Evolutionary conservation across 2,888 invertebrate species (phyloP).

Genomic region (Steinernema carpocapsae): DNA sequence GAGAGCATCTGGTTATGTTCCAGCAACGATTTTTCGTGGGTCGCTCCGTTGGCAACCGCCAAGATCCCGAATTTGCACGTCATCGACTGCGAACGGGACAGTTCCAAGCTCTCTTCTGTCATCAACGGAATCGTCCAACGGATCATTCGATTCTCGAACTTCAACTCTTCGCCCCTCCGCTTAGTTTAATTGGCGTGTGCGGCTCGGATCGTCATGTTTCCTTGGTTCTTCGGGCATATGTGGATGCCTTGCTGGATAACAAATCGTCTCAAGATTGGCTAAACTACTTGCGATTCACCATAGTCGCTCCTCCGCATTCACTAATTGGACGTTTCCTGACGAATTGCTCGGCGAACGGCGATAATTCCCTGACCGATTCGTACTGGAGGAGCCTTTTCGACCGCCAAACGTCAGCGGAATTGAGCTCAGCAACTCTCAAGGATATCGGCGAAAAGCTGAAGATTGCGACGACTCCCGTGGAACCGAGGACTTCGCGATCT

Average conservation of each 20-base stretch:
- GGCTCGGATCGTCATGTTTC: constrained; percentile 65
- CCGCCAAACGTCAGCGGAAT: not conserved
- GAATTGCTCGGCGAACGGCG: constrained; percentile 29
- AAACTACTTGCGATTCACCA: constrained; percentile 62
- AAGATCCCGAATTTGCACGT: constrained; percentile 42
- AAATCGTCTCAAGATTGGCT: constrained; percentile 66
- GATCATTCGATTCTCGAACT: constrained; percentile 68
- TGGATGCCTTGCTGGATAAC: constrained; percentile 62
- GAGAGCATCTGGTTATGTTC: constrained; percentile 47
- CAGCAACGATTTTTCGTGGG: constrained; percentile 48
- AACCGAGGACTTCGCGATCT: constrained; percentile 7
- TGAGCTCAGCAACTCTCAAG: not conserved
- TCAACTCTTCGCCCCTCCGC: constrained; percentile 64
- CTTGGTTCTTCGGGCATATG: constrained; percentile 62
- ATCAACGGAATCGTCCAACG: constrained; percentile 57
- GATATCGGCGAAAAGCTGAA: constrained; percentile 35
- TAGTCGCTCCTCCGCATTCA: constrained; percentile 59
- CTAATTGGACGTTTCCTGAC: constrained; percentile 49
- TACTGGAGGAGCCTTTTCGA: constrained; percentile 42
- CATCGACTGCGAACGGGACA: constrained; percentile 48
- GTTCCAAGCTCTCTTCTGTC: constrained; percentile 44
- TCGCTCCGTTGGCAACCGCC: constrained; percentile 40
- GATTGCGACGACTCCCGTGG: constrained; percentile 21
- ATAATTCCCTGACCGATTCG: constrained; percentile 47
- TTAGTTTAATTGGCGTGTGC: constrained; percentile 60